These are phyloP conservation scores for Psophia crepitans DNA, from an alignment of 2,113 vertebrate species.

Conservation along the genomic window DNA sequence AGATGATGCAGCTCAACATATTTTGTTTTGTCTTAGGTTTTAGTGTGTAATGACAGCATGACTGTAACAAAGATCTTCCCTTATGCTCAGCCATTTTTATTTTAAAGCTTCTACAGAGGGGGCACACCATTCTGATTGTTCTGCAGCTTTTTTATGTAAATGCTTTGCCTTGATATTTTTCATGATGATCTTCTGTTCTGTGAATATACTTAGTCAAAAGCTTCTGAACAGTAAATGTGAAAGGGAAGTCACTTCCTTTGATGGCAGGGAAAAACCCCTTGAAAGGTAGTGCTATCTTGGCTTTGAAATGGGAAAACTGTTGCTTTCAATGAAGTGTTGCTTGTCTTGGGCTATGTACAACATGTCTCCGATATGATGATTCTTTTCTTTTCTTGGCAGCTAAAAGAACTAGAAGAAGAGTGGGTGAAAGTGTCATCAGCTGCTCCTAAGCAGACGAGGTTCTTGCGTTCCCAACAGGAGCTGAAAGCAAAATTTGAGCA, in stretches of 20 bases:
- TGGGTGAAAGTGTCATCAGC: slow-evolving; percentile 89
- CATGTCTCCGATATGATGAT: neutral
- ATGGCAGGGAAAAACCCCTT: neutral
- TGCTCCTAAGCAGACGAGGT: slow-evolving; percentile 87
- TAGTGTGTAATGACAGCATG: neutral
- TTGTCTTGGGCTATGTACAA: neutral
- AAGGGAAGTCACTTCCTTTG: neutral
- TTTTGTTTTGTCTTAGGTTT: neutral
- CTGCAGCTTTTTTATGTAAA: neutral
- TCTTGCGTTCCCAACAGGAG: slow-evolving; percentile 96
- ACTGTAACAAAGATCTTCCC: neutral
- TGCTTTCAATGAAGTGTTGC: neutral
- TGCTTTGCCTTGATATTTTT: neutral
- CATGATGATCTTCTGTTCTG: neutral
- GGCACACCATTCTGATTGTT: neutral
- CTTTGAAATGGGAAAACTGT: neutral
- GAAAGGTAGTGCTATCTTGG: neutral
- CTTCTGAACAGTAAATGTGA: neutral
- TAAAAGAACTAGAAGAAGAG: slow-evolving; percentile 98
- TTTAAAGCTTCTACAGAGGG: neutral
- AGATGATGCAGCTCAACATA: neutral
- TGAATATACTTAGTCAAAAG: neutral
- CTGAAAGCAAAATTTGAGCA: slow-evolving; percentile 94
- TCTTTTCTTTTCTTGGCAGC: slow-evolving; percentile 65
- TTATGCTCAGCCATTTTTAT: neutral